phyloP scores from a whole-genome alignment of 2,113 vertebrate genomes.

The Acanthochromis polyacanthus region DNA sequence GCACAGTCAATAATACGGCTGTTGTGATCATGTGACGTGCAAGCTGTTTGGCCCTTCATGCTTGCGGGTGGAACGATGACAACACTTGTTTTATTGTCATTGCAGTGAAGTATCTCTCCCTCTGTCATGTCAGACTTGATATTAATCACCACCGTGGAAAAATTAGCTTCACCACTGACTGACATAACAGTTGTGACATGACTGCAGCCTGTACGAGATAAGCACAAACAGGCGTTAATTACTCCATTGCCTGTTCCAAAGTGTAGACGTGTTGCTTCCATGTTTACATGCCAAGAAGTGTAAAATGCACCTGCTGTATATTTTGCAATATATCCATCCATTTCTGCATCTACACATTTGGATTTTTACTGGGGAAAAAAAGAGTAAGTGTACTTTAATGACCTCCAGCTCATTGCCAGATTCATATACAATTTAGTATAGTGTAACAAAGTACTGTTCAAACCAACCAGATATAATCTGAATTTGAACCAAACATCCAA shows the following conservation, averaged over 20 bases:
- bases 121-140: conserved; percentile 51
- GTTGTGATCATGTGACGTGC: conserved; percentile 61
- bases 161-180: conserved; percentile 46
- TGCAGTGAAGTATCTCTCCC: conserved; percentile 39
- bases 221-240: conserved; percentile 12
- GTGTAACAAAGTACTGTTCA: too few species aligned
- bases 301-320: too few species aligned
- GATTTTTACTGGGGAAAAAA: too few species aligned
- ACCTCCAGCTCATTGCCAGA: too few species aligned
- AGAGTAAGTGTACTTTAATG: too few species aligned
- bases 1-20: conserved; percentile 51
- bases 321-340: too few species aligned
- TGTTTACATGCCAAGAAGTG: too few species aligned
- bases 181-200: conserved; percentile 49
- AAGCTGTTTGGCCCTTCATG: conserved; percentile 54
- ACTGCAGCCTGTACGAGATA: conserved; percentile 12
- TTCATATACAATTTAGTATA: too few species aligned
- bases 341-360: too few species aligned
- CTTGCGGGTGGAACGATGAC: conserved; percentile 53
- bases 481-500: not conserved
- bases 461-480: too few species aligned
- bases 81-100: conserved; percentile 67
- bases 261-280: rapidly evolving
- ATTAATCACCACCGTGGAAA: conserved; percentile 61
- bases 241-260: not conserved